phyloP scores from a whole-genome alignment of 2,797 vertebrate species.

The Tenualosa thibaudeaui region DNA sequence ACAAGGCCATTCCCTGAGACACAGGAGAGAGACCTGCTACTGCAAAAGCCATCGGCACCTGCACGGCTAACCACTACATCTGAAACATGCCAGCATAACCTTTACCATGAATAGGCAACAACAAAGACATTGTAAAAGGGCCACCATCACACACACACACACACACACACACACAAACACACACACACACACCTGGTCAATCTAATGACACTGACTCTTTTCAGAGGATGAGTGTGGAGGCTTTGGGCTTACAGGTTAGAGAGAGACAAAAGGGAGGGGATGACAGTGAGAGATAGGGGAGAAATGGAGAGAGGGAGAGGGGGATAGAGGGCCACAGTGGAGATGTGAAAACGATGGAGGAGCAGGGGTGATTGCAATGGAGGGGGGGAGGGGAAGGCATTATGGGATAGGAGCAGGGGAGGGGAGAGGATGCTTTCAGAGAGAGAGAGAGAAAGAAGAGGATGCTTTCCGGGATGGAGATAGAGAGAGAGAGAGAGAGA shows the following conservation, averaged over 20 bases:
- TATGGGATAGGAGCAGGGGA: background rate
- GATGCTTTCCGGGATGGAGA: background rate
- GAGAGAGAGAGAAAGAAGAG: background rate
- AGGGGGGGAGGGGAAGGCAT: constrained; percentile 20
- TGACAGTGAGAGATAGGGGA: background rate
- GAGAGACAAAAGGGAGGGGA: background rate
- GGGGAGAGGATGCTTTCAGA: background rate
- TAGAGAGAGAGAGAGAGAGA: constrained; percentile 1
- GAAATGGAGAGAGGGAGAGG: background rate
- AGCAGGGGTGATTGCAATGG: background rate
- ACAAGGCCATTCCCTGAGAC: background rate
- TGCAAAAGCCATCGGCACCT: background rate
- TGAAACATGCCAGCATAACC: background rate
- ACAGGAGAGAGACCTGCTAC: background rate
- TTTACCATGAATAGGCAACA: background rate
- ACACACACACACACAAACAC: background rate
- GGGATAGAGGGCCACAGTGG: constrained; percentile 44
- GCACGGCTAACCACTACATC: background rate
- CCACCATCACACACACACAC: background rate
- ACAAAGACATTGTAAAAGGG: background rate
- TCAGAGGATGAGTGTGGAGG: background rate
- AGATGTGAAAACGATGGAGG: background rate
- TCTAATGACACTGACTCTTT: background rate
- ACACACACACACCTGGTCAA: background rate
- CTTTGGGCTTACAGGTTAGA: background rate